Conservation (phyloP, 2,113 vertebrate species). For the Bostrychus sinensis region DNA sequence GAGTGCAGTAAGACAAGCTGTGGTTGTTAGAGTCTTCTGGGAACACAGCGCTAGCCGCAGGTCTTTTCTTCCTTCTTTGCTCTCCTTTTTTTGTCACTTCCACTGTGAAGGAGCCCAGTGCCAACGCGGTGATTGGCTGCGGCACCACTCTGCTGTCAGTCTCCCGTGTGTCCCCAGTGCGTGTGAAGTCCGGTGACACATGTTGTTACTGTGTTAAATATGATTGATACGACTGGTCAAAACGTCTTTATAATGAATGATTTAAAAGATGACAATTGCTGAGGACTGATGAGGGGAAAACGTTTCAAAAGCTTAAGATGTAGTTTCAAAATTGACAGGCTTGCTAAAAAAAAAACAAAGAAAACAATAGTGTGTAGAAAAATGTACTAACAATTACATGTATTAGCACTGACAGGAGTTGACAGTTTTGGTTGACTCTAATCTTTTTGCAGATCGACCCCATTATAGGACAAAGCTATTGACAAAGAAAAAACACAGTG, state of each 20-base stretch:
- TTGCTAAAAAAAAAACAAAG: not conserved
- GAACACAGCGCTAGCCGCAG: slow-evolving; percentile 17
- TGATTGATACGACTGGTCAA: slow-evolving; percentile 24
- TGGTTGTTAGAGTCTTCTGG: slow-evolving; percentile 7
- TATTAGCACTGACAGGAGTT: not conserved
- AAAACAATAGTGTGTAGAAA: slow-evolving; percentile 3
- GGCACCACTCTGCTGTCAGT: slow-evolving; percentile 19
- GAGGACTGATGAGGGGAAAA: slow-evolving; percentile 1
- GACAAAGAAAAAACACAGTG: slow-evolving; percentile 6
- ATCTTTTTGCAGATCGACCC: slow-evolving; percentile 14
- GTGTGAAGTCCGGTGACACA: slow-evolving; percentile 19
- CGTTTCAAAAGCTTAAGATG: not conserved
- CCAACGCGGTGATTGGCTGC: slow-evolving; percentile 41
- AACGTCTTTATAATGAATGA: not conserved
- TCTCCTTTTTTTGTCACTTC: slow-evolving; percentile 30
- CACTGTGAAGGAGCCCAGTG: slow-evolving; percentile 29
- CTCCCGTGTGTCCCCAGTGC: slow-evolving; percentile 14
- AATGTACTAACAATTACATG: not conserved
- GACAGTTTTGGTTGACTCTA: slow-evolving; percentile 8
- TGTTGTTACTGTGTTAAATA: not conserved
- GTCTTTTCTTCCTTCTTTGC: no score
- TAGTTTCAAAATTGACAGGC: not conserved
- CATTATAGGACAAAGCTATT: slow-evolving; percentile 15
- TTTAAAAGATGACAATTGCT: no score
- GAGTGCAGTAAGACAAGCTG: not conserved